Evolutionary conservation across 2,888 invertebrate species (phyloP).

Genomic region (Cancer borealis): DNA sequence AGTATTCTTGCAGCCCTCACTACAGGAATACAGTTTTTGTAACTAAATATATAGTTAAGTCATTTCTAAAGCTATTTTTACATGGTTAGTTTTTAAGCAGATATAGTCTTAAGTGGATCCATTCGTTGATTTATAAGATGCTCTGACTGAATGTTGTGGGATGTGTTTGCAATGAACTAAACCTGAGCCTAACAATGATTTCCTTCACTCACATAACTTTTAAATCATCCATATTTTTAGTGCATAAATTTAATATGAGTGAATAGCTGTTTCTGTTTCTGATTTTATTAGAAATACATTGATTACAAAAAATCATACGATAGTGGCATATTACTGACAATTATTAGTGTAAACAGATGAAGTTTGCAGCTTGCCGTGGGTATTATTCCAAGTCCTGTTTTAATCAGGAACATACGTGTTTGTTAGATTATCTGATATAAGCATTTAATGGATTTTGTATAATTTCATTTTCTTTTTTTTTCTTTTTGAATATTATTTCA

Average conservation of each 20-base stretch:
- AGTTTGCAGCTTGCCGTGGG: background rate
- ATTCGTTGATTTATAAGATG: too few relatives aligned
- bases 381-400: constrained; percentile 1
- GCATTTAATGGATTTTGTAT: background rate
- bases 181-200: too few relatives aligned
- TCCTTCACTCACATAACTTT: too few relatives aligned
- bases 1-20: too few relatives aligned
- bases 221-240: too few relatives aligned
- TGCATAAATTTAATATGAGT: background rate
- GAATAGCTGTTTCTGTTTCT: background rate
- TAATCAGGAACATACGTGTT: background rate
- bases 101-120: too few relatives aligned
- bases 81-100: too few relatives aligned
- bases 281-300: background rate
- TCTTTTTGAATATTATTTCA: background rate
- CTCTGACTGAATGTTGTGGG: too few relatives aligned
- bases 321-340: background rate
- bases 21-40: too few relatives aligned
- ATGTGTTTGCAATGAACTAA: too few relatives aligned
- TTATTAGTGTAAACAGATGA: background rate
- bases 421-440: background rate
- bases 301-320: background rate
- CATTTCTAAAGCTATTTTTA: too few relatives aligned
- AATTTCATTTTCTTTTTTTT: background rate
- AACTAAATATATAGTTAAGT: too few relatives aligned